Evolutionary conservation across 2,113 vertebrate species (phyloP), one percentile per base, ranked within the genome.

Genomic region (Chiloscyllium plagiosum): DNA sequence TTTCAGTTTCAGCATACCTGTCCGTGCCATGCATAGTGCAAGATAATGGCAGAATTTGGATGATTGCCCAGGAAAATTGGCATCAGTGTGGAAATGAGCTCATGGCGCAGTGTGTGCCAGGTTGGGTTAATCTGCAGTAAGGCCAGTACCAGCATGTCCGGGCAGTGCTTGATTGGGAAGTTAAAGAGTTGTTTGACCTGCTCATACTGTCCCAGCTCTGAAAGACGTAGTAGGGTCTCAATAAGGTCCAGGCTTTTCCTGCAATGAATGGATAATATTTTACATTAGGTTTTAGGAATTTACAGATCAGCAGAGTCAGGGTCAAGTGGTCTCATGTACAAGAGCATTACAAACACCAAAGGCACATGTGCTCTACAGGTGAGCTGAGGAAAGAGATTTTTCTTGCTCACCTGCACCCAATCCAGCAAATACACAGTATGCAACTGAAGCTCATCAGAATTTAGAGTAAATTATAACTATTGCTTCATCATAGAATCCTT

Each of bases 231-330:
- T 24, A 99, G 97, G 96, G 98, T 99, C 96, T 99, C 99, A 96
- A 99, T 99, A 97, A 99, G 98, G 98, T 99, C 99, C 97, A 99
- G 97, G 97, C 99, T 99, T 98, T 99, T 99, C 99, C 99, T 99
- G 97, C 68, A 97, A 96, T 42, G 56, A 68, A 95, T 76, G 87
- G 96, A 87, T 13, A 86, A 65, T 2, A 90, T 33, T 5, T 20
- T 66, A 26, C 5, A 6, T 85, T 26, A 47, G 96, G 7, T 52
- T 26, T 52, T 70, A 2, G 42, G 13, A 69, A 68, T 52, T 96
- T 47, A 90, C 50, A 2, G 85, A 95, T 52, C 47, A 93, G 56
- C 1, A 96, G 78, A 5, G 17, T 0, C 0, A 68, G 0, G 42
- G 0, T 83, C 78, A 96, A 94, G 76, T 0, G 0, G 69, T 42